phyloP scores from a whole-genome alignment of 2,113 vertebrate species.

The Notarius quadriscutis region DNA sequence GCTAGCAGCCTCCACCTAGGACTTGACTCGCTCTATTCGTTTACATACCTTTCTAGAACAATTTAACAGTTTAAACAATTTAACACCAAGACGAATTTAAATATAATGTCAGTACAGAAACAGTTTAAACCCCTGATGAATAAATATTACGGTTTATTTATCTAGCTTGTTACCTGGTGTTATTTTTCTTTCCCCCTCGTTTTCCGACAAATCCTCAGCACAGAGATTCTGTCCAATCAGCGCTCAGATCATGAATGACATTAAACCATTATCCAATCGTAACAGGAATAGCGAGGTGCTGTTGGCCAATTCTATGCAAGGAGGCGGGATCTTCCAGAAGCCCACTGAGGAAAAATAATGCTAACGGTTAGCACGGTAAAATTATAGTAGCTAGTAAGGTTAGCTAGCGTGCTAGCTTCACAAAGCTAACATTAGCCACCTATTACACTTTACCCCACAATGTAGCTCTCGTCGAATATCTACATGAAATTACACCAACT shows the following conservation, averaged over 20 bases:
- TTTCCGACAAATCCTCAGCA: neutral
- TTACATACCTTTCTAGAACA: too few species aligned
- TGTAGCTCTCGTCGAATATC: neutral
- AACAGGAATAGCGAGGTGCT: neutral
- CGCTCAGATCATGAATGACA: neutral
- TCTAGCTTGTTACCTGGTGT: constrained; percentile 14
- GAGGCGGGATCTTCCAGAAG: neutral
- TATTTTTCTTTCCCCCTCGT: constrained; percentile 10
- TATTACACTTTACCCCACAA: neutral
- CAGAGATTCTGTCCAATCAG: constrained; percentile 14
- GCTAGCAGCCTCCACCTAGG: neutral
- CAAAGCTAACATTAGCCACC: neutral
- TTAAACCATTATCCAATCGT: neutral
- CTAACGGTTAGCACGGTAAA: neutral
- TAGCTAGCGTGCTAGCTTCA: neutral
- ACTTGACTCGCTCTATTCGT: neutral
- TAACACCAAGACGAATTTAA: too few species aligned
- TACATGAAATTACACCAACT: neutral
- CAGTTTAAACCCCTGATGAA: neutral
- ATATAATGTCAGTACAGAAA: neutral
- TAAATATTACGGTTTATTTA: neutral
- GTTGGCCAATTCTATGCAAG: neutral
- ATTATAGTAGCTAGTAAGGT: neutral
- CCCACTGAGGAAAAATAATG: neutral
- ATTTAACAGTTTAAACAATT: neutral